Base-by-base conservation (phyloP, 2,888 invertebrate genomes). In the Apocheima hispidaria region DNA sequence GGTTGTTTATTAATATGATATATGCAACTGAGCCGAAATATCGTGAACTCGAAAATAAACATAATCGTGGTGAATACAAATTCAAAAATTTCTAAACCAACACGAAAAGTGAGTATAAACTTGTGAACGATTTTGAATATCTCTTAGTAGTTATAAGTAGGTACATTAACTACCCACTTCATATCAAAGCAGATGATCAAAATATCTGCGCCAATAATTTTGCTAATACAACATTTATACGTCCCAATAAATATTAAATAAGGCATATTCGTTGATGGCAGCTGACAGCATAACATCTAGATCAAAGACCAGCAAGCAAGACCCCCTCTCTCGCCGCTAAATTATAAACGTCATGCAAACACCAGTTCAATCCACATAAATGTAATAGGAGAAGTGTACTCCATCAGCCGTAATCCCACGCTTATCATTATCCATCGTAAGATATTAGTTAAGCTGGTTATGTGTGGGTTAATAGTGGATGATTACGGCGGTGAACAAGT, bases 401-500 rank as follows among this genome's bases (percentile, higher is more conserved):
- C 50, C 53, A 66, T 66, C 63, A 62, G 40, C 40, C 63, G 46
- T 69, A 65, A 66, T 71, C 63, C 61, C 38, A 30, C 55, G 56
- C 63, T 66, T 68, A 71, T 70, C 66, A 71, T 69, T 68, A 68
- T 41, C 54, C 43, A 55, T 64, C 53, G 60, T 62, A 63, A 66
- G 66, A 68, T 66, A 76, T 71, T 74, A 74, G 76, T 71, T 68
- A 63, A 70, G 71, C 69, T 66, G 72, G 59, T 72, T 72, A 73
- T 75, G 68, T 69, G 68, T 66, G 69, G 68, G 69, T 71, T 70
- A 71, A 70, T 69, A 70, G 71, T 71, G 68, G 71, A 72, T 71
- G 72, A 75, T 77, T 74, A 77, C 68, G 60, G 72, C 65, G 67
- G 58, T 63, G 72, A 68, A 70, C 68, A 69, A 77, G 73, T 72